Percentiles rank a stretch among this genome's conserved stretches.
These are phyloP conservation scores for Antheraea assamensis DNA, from an alignment of 2,888 invertebrate genomes.

Conservation along the genomic window DNA sequence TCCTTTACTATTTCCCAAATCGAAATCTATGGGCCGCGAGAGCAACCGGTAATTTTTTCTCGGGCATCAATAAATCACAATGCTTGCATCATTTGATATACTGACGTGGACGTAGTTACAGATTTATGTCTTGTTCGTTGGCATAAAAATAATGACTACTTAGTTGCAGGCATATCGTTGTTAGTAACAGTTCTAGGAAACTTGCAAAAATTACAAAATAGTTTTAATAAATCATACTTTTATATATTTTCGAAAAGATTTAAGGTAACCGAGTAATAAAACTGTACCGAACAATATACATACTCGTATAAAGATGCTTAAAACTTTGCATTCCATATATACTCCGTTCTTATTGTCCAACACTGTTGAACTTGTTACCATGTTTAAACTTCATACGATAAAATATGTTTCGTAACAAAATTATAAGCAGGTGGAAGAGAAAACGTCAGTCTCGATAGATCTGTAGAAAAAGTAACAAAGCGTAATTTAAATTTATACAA, in stretches of 20 bases:
- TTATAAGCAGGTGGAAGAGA: no score
- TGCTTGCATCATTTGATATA: conserved; percentile 22
- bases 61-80: conserved; percentile 21
- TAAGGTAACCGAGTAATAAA: no score
- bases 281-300: no score
- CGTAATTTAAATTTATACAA: no score
- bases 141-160: background rate
- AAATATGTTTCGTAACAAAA: no score
- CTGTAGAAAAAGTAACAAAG: no score
- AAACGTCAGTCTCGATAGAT: no score
- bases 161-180: background rate
- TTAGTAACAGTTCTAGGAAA: background rate
- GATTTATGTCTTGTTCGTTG: background rate
- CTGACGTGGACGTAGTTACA: background rate
- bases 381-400: no score
- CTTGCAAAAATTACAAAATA: background rate
- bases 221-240: background rate
- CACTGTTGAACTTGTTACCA: no score
- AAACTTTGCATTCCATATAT: no score
- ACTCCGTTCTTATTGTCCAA: no score
- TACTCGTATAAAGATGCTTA: no score
- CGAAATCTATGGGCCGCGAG: background rate
- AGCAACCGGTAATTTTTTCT: conserved; percentile 12
- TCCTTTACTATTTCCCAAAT: background rate
- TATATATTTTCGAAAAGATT: background rate